phyloP scores from a whole-genome alignment of 1,140 invertebrate genomes.

The Hesperophylax magnus region DNA sequence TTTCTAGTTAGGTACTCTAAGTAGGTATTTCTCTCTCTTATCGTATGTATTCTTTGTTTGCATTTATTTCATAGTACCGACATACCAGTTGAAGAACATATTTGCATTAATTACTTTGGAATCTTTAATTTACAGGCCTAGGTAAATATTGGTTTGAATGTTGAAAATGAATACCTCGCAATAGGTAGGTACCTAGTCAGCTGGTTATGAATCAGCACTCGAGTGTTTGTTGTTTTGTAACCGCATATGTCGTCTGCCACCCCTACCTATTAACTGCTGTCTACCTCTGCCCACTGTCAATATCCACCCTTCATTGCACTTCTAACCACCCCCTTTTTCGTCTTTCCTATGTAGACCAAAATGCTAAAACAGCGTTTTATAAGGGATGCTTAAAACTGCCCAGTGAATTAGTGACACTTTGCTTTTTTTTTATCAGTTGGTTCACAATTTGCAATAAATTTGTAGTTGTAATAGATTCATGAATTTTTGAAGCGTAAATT shows the following conservation, averaged over 20 bases:
- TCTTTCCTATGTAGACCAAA: not conserved
- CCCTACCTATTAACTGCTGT: not conserved
- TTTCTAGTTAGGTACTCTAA: too few relatives aligned
- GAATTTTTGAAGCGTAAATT: too few relatives aligned
- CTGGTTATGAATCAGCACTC: not conserved
- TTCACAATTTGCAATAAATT: too few relatives aligned
- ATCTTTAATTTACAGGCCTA: not conserved
- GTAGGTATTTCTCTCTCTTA: too few relatives aligned
- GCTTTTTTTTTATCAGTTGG: not conserved
- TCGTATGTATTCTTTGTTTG: too few relatives aligned
- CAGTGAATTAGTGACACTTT: not conserved
- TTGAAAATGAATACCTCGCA: not conserved
- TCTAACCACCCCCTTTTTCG: not conserved
- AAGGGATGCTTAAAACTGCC: not conserved
- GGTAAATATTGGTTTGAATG: not conserved
- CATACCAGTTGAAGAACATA: not conserved
- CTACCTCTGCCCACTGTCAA: not conserved
- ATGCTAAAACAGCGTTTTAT: not conserved
- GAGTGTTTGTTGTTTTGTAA: constrained; percentile 1
- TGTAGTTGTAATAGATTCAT: too few relatives aligned
- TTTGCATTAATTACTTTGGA: not conserved
- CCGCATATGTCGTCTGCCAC: constrained; percentile 23
- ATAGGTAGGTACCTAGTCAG: not conserved
- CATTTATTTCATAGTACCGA: not conserved
- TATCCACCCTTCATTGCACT: not conserved